Conservation (phyloP, 1,140 invertebrate genomes). For the Metopolophium dirhodum region DNA sequence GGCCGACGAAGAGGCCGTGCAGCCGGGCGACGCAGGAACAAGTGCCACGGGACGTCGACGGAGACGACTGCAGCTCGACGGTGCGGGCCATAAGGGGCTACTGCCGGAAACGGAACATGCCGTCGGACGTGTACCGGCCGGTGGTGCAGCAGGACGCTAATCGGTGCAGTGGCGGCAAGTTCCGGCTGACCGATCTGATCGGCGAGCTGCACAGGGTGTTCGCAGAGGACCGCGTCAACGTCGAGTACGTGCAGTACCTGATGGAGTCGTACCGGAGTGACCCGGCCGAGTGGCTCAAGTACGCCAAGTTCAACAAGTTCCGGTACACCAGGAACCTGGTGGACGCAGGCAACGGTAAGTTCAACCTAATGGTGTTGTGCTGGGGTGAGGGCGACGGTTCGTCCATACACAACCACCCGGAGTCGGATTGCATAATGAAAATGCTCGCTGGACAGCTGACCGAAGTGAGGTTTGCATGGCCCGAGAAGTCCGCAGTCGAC, state of each 20-base stretch:
- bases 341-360: conserved; percentile 94
- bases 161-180: conserved; percentile 9
- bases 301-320: conserved; percentile 91
- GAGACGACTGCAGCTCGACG: neutral
- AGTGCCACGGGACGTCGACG: neutral
- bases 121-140: conserved; percentile 17
- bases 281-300: conserved; percentile 90
- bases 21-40: neutral
- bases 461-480: conserved; percentile 73
- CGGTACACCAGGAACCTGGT: conserved; percentile 96
- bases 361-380: conserved; percentile 96
- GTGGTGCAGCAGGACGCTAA: neutral
- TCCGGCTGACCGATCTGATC: conserved; percentile 58
- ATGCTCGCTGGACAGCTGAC: conserved; percentile 69
- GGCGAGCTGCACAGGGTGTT: conserved; percentile 58
- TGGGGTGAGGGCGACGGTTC: conserved; percentile 96
- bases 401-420: conserved; percentile 94
- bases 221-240: conserved; percentile 76
- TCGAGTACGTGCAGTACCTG: conserved; percentile 84
- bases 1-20: neutral
- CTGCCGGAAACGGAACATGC: conserved; percentile 36
- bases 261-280: conserved; percentile 89
- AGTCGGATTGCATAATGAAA: conserved; percentile 98
- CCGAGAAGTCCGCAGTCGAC: conserved; percentile 62
- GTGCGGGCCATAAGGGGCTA: conserved; percentile 23